Evolutionary conservation across 2,888 invertebrate genomes (phyloP).

Genomic region (Eremobia ochroleuca): DNA sequence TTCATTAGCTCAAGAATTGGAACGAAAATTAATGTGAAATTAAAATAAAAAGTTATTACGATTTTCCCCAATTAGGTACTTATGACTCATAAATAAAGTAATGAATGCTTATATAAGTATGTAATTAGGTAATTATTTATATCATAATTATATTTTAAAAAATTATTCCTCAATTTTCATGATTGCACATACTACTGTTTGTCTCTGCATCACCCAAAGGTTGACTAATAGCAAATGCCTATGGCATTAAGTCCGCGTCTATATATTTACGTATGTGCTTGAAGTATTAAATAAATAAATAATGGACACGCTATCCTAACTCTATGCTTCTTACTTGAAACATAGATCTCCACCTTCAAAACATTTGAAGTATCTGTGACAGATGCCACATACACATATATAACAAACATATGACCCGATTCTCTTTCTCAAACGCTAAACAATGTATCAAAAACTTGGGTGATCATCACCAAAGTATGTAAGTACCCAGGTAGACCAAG

Average conservation of each 20-base stretch:
- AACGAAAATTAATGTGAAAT: background rate
- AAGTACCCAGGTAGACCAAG: conserved; percentile 65
- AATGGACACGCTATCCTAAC: background rate
- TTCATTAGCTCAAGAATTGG: background rate
- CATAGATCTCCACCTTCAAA: background rate
- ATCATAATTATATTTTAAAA: too few species aligned
- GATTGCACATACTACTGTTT: too few species aligned
- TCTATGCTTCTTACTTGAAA: background rate
- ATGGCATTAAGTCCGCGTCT: too few species aligned
- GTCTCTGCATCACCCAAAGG: too few species aligned
- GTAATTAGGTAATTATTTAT: too few species aligned
- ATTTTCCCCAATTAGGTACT: background rate
- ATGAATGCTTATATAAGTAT: too few species aligned
- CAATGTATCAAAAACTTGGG: conserved; percentile 56
- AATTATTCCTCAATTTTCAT: too few species aligned
- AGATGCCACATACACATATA: background rate
- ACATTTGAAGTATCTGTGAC: background rate
- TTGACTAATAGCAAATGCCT: too few species aligned
- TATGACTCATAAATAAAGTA: background rate
- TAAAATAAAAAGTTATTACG: background rate
- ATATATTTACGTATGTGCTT: too few species aligned
- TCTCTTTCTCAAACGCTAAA: conserved; percentile 29
- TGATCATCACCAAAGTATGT: conserved; percentile 54
- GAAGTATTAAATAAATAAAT: too few species aligned
- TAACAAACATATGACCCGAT: conserved; percentile 28